Evolutionary conservation across 2,113 vertebrate species (phyloP).

Genomic region (Eurystomus gularis): DNA sequence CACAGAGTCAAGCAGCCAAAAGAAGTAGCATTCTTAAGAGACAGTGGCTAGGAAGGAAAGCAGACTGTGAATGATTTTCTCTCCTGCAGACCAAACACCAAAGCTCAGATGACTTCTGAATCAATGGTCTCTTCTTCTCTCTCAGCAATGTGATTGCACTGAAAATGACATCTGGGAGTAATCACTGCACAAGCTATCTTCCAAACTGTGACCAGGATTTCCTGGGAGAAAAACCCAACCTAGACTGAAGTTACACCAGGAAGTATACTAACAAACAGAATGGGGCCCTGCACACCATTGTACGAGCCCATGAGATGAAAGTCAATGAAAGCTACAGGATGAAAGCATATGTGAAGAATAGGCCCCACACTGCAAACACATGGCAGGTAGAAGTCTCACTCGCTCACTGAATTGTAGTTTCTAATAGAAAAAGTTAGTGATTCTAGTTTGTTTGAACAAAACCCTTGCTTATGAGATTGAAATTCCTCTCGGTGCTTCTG

Average conservation of each 20-base stretch:
- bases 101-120: background rate
- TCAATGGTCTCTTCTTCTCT: background rate
- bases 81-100: background rate
- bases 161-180: background rate
- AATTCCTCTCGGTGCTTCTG: background rate
- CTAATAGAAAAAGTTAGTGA: background rate
- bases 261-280: background rate
- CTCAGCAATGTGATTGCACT: background rate
- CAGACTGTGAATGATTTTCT: background rate
- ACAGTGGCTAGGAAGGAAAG: background rate
- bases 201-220: background rate
- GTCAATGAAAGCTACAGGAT: background rate
- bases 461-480: background rate
- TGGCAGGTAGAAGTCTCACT: background rate
- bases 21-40: background rate
- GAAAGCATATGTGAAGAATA: background rate
- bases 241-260: background rate
- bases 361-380: background rate
- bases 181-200: background rate
- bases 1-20: background rate
- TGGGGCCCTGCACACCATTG: rapidly evolving
- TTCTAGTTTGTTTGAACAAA: background rate
- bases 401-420: background rate
- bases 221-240: background rate
- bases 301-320: background rate